phyloP scores from a whole-genome alignment of 1,140 invertebrate species.

The Drosophila baimaii region DNA sequence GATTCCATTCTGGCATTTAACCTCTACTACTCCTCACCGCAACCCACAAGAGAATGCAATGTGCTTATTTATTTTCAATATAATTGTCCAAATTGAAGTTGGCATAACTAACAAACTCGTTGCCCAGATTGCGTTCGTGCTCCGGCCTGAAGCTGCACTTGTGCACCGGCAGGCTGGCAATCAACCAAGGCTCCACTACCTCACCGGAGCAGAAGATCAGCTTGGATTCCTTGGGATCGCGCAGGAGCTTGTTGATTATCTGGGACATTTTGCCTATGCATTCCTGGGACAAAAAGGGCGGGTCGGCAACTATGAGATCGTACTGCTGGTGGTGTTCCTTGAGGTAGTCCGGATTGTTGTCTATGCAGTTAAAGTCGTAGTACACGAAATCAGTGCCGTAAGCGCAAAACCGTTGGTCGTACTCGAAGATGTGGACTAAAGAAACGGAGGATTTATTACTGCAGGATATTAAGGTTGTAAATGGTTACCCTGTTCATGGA shows the following conservation, averaged over 20 bases:
- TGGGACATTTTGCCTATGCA: constrained; percentile 93
- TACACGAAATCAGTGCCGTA: constrained; percentile 93
- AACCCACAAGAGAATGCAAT: constrained; percentile 16
- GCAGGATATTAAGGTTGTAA: neutral
- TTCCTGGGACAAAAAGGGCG: constrained; percentile 96
- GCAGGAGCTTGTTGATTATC: constrained; percentile 91
- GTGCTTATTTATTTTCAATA: constrained; percentile 75
- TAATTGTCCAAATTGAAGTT: constrained; percentile 91
- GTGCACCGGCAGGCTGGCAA: constrained; percentile 87
- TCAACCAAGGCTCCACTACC: constrained; percentile 90
- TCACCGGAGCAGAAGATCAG: constrained; percentile 95
- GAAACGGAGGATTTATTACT: constrained; percentile 15
- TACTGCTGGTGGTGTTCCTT: constrained; percentile 87
- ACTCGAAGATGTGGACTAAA: constrained; percentile 93
- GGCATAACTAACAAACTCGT: constrained; percentile 95
- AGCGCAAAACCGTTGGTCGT: constrained; percentile 91
- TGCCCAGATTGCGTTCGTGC: constrained; percentile 95
- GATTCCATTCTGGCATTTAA: constrained; percentile 19
- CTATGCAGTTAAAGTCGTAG: constrained; percentile 94
- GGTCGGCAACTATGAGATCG: constrained; percentile 96
- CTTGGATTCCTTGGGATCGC: constrained; percentile 86
- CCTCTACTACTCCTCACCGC: neutral
- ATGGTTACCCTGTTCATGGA: constrained; percentile 58
- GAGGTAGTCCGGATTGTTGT: constrained; percentile 87
- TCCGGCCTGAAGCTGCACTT: constrained; percentile 90